These are phyloP conservation scores for Andrena flavipes DNA, from an alignment of 2,888 invertebrate species.

Conservation along the genomic window DNA sequence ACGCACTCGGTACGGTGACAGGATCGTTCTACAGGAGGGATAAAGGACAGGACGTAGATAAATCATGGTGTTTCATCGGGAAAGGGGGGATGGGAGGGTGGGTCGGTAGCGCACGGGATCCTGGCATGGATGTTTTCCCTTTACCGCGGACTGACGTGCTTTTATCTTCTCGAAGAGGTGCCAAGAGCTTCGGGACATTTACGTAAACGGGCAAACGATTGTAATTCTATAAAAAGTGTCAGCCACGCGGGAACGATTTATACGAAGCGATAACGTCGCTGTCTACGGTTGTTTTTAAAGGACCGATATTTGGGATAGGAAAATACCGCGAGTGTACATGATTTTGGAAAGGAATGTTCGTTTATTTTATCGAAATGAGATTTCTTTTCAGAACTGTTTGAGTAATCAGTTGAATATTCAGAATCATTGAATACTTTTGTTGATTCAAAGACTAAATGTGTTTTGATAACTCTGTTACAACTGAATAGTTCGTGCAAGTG, in stretches of 20 bases:
- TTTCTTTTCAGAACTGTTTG: too few relatives aligned
- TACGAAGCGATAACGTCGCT: background rate
- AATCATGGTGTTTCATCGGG: constrained; percentile 66
- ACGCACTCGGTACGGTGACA: constrained; percentile 65
- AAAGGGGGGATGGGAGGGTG: background rate
- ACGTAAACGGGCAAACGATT: constrained; percentile 13
- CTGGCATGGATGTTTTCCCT: constrained; percentile 47
- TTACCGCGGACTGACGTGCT: constrained; percentile 16
- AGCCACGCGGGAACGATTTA: constrained; percentile 1
- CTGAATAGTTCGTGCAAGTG: too few relatives aligned
- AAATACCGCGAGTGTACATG: too few relatives aligned
- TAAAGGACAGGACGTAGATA: constrained; percentile 71
- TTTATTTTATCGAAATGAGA: too few relatives aligned
- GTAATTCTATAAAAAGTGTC: constrained; percentile 12
- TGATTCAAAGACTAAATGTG: too few relatives aligned
- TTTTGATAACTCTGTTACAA: too few relatives aligned
- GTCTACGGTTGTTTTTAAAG: background rate
- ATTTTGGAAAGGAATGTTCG: too few relatives aligned
- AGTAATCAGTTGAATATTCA: too few relatives aligned
- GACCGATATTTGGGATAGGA: too few relatives aligned
- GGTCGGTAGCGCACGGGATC: constrained; percentile 17
- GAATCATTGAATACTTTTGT: too few relatives aligned
- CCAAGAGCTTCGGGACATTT: constrained; percentile 18
- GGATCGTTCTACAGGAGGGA: constrained; percentile 64
- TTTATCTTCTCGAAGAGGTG: constrained; percentile 42